phyloP scores from a whole-genome alignment of 2,113 vertebrate genomes.

The Barbus barbus region DNA sequence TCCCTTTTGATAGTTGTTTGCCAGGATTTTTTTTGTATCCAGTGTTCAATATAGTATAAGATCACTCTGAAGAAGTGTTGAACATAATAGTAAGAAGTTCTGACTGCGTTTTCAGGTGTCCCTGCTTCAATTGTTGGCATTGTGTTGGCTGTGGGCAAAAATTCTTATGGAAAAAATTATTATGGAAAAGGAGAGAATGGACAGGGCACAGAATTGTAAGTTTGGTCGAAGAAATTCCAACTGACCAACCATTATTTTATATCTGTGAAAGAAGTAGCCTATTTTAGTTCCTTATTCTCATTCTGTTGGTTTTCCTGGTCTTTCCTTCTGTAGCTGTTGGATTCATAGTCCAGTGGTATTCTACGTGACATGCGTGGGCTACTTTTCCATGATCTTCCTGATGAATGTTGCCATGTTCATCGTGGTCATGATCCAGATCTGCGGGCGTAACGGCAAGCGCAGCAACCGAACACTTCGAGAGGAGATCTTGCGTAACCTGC shows the following conservation, averaged over 20 bases:
- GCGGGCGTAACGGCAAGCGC: conserved; percentile 92
- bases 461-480: conserved; percentile 87
- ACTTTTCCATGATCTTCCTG: conserved; percentile 91
- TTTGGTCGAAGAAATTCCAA: conserved; percentile 48
- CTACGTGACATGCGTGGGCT: conserved; percentile 87
- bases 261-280: not conserved
- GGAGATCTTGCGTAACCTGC: conserved; percentile 90
- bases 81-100: not conserved
- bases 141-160: conserved; percentile 78
- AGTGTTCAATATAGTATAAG: too few species aligned
- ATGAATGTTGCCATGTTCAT: conserved; percentile 97
- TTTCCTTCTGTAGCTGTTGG: conserved; percentile 83
- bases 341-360: conserved; percentile 81
- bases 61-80: not conserved
- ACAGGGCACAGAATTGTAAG: conserved; percentile 86
- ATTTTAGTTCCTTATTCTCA: not conserved
- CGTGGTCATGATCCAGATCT: conserved; percentile 98
- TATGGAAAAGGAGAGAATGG: conserved; percentile 70
- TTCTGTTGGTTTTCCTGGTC: not conserved
- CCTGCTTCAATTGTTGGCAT: conserved; percentile 84
- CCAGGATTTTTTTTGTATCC: not conserved
- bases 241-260: too few species aligned
- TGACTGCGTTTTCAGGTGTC: conserved; percentile 76
- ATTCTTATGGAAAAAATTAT: conserved; percentile 78
- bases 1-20: not conserved